These are phyloP conservation scores for Lepus americanus DNA, from an alignment of 2,113 vertebrate genomes.

Conservation along the genomic window DNA sequence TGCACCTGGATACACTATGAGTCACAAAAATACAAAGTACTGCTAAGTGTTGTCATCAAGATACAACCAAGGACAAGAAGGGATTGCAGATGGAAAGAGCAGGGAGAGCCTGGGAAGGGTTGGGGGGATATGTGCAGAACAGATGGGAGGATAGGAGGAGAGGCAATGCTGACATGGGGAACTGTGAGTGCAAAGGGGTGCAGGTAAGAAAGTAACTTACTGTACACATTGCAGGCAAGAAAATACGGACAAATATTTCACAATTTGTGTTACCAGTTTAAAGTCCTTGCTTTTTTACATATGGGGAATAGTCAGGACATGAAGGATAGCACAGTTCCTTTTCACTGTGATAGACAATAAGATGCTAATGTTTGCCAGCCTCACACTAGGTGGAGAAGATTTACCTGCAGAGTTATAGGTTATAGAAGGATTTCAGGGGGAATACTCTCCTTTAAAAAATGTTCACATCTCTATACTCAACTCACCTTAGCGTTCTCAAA, in stretches of 20 bases:
- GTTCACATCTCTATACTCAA: neutral
- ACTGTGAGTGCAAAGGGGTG: neutral
- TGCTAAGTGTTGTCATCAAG: neutral
- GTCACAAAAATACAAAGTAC: neutral
- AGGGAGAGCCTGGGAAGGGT: neutral
- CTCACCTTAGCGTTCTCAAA: constrained; percentile 12
- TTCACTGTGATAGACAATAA: constrained; percentile 22
- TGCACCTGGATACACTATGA: neutral
- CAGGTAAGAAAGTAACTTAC: neutral
- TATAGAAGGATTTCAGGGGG: constrained; percentile 30
- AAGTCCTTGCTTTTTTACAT: constrained; percentile 25
- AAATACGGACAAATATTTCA: neutral
- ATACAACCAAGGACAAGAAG: constrained; percentile 14
- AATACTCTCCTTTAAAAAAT: neutral
- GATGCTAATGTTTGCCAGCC: neutral
- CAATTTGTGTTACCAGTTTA: neutral
- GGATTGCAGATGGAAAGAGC: neutral
- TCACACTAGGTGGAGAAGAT: neutral
- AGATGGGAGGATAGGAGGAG: neutral
- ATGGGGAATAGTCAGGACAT: neutral
- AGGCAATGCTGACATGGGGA: neutral
- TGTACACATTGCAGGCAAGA: neutral
- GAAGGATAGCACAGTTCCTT: neutral
- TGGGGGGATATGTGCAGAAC: neutral
- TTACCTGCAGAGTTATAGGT: neutral